A percentile compares a stretch with the other conserved stretches of the same genome.
Evolutionary conservation across 2,888 invertebrate genomes (phyloP).

Genomic region (Lasioglossum oenotherae): DNA sequence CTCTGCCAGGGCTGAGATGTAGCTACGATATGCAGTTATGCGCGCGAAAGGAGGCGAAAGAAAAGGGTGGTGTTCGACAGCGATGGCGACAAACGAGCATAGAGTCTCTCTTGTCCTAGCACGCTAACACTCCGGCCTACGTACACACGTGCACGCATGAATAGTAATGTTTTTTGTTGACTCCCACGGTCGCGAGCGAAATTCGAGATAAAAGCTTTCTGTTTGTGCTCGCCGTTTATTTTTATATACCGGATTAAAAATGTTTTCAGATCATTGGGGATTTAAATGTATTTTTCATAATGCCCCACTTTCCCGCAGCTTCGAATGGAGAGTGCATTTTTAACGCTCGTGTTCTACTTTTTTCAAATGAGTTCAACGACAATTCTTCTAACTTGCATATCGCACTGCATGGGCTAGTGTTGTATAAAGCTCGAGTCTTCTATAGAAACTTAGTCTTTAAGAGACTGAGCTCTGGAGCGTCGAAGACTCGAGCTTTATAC

Average conservation of each 20-base stretch:
- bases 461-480: no score
- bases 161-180: background rate
- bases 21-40: constrained; percentile 68
- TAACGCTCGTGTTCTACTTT: no score
- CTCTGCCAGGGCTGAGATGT: constrained; percentile 68
- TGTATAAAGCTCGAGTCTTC: no score
- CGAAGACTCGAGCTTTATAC: no score
- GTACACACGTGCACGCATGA: background rate
- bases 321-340: background rate
- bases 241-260: background rate
- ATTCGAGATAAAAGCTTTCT: background rate
- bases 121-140: background rate
- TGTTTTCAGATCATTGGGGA: background rate
- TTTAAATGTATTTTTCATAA: background rate
- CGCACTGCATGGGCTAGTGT: no score
- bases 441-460: no score
- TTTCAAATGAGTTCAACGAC: no score
- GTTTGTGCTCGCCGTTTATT: background rate
- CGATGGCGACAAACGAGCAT: constrained; percentile 54
- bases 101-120: constrained; percentile 24
- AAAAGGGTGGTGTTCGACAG: constrained; percentile 28
- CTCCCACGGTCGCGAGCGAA: background rate
- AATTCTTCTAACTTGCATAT: no score
- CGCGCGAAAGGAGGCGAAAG: constrained; percentile 25
- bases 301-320: background rate